Percentiles rank a stretch among this genome's conserved stretches.
Evolutionary conservation across 2,797 vertebrate genomes (phyloP).

Genomic region (Oreortyx pictus): DNA sequence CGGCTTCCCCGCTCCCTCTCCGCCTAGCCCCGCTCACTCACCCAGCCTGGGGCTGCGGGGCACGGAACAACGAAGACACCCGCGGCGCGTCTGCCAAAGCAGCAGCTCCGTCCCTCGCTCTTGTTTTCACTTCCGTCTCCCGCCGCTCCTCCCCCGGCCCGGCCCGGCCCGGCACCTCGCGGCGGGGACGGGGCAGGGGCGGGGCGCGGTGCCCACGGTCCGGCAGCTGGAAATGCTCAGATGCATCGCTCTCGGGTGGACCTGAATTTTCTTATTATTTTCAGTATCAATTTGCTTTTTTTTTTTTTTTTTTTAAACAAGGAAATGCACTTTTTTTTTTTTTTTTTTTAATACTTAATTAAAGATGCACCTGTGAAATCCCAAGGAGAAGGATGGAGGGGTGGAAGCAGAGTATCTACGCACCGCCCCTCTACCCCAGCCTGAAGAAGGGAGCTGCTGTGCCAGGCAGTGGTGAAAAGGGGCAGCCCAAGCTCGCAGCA

Average conservation of each 20-base stretch:
- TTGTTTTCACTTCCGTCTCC: conserved; percentile 67
- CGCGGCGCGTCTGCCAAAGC: background rate
- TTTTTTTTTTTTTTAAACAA: background rate
- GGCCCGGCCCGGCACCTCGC: background rate
- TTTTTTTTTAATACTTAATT: accelerated
- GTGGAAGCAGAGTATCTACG: no score
- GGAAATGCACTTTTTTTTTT: accelerated
- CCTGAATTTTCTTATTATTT: accelerated
- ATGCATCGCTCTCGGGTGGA: accelerated
- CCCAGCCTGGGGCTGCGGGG: background rate
- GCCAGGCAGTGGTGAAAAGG: no score
- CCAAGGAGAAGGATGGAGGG: no score
- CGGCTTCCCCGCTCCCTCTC: background rate
- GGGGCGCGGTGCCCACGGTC: background rate
- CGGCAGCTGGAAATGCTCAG: accelerated
- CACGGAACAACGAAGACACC: background rate
- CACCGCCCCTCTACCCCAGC: accelerated
- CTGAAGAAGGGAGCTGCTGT: background rate
- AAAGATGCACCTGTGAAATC: background rate
- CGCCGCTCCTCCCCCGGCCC: conserved; percentile 59
- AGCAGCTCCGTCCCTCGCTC: background rate
- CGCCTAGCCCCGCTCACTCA: background rate
- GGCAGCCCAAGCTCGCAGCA: accelerated
- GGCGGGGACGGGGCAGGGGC: background rate
- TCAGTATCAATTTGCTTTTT: background rate